Base-by-base conservation (phyloP, 2,888 invertebrate species). In the Tetragnatha montana region DNA sequence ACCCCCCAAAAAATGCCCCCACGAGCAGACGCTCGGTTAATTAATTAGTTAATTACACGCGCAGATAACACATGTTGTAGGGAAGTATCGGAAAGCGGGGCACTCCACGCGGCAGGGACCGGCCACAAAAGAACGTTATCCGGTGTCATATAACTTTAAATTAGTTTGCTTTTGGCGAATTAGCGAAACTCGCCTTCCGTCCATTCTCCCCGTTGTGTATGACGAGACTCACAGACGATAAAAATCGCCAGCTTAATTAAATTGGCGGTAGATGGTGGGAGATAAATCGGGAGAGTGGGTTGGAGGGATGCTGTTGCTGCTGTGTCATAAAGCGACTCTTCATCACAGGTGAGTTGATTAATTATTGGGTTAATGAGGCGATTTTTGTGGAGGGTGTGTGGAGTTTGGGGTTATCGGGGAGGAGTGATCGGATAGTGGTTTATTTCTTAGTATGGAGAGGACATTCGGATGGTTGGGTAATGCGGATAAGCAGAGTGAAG, bases 81-180 rank as follows among this genome's bases (percentile, higher is more conserved):
- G 22, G 49, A 85, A 79, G 71, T 85, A 79, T 85, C 22, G 85
- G 79, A 79, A 79, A 85, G 35, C 47, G 10, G 19, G 74, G 69
- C 75, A 70, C 81, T 87, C 75, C 68, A 81, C 69, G 50, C 14
- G 19, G 74, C 69, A 81, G 50, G 75, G 22, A 12, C 68, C 51
- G 47, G 35, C 76, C 75, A 79, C 79, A 85, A 85, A 83, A 47
- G 85, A 85, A 71, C 35, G 35, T 4, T 85, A 85, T 71, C 71
- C 79, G 78, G 85, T 85, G 78, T 79, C 85, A 79, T 85, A 79
- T 85, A 85, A 79, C 70, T 85, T 79, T 85, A 78, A 85, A 85
- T 85, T 79, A 85, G 85, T 85, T 85, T 79, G 78, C 76, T 79
- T 71, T 71, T 19, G 70, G 7, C 35, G 70, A 71, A 79, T 78